phyloP scores from a whole-genome alignment of 2,113 vertebrate species.

The human region GRCh38 chr11:16176001-16176500 shows the following conservation, averaged over 20 bases:
- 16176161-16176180: slow-evolving; percentile 12
- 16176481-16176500: not conserved
- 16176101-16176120: too few species aligned
- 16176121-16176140: not conserved
- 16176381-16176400: not conserved
- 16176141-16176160: not conserved
- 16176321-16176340: slow-evolving; percentile 16
- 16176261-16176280: not conserved
- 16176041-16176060: not conserved
- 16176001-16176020: slow-evolving; percentile 24
- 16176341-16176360: slow-evolving; percentile 4
- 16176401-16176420: not conserved
- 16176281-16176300: not conserved
- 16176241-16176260: not conserved
- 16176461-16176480: not conserved
- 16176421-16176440: not conserved
- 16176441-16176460: not conserved
- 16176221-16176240: slow-evolving; percentile 15
- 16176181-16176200: not conserved
- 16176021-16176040: not conserved
- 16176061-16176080: too few species aligned
- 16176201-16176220: not conserved
- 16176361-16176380: not conserved
- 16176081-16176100: too few species aligned
- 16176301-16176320: not conserved